Evolutionary conservation across 2,888 invertebrate genomes (phyloP), one percentile per base, ranked within the genome.

Genomic region (Eupeodes latifasciatus): DNA sequence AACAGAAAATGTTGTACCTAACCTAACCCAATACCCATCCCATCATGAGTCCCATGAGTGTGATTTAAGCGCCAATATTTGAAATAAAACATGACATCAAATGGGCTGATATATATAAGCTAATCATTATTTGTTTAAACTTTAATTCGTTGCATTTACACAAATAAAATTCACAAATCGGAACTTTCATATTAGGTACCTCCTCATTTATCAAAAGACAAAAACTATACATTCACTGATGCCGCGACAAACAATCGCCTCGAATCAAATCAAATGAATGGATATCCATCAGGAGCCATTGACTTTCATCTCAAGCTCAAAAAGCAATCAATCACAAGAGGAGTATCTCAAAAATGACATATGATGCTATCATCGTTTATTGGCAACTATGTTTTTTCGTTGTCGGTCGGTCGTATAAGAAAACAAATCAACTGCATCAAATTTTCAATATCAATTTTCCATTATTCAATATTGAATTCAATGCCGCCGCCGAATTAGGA

Each of bases 361-460:
- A 47, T 47, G 44, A 64, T 64, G 27, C 47, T 19, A 66, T 66
- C 47, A 14, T 27, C 4, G 12, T 49, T 66, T 27, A 64, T 27
- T 5, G 19, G 27, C 11, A 47, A 34, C 11, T 47, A n/a, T 64
- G 12, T 40, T 40, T 16, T 40, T 40, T n/a, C 44, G 5, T 66
- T 55, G 6, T 7, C n/a, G 27, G 40, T 40, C 40, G 6, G 40
- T 40, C 40, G 1, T 5, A 40, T 5, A 40, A 40, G 40, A 9
- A 27, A 6, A 40, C 16, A 47, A 36, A 27, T 27, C 27, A 11
- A 5, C 47, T 7, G 55, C 36, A 53, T 12, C 11, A 12, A 14
- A 55, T 57, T 64, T 82, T 82, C 82, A 82, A 51, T 77, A 78
- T 82, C 77, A 82, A 62, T 72, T 78, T 27, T 72, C 12, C 49